Evolutionary conservation across 2,797 vertebrate species (phyloP), one percentile per base, ranked within the genome.

Genomic region (Carduelis carduelis): DNA sequence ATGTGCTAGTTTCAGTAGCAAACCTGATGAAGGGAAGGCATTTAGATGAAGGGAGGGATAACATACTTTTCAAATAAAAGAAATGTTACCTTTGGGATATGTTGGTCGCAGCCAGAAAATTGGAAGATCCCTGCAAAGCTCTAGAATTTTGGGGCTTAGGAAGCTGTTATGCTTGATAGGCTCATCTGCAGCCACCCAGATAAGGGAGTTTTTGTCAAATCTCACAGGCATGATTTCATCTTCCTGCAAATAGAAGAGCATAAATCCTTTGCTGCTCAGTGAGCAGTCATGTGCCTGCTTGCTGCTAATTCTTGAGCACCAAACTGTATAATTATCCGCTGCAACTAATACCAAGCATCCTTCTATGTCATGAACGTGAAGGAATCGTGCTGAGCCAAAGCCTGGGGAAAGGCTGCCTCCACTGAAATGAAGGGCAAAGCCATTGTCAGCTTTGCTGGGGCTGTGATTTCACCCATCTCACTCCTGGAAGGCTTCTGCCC

Each of bases 21-120:
- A n/a, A 60, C 61, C 22, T 61, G 55, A 32, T 68, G 28, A 22
- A 55, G 24, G 53, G 44, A 88, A 71, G 63, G 50, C n/a, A 17
- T 75, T 86, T 57, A 83, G 83, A 71, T 47, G 50, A 71, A 81
- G 61, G 28, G 32, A 92, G n/a, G 43, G 50, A 78, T 57, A 84
- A 71, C 27, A n/a, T 43, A 43, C 46, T 87, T 80, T 53, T 47
- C 44, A 71, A 87, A 71, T 39, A 44, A 34, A 79, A 91, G 46
- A 91, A 91, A 52, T 6, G 11, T 88, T 98, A 99, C 99, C 99
- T 99, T 99, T 98, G 52, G 98, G 97, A 87, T 98, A 97, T 8
- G 98, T 97, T 30, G 98, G 98, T 89, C 98, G 98, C 92, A 99
- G 98, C 99, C 99, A 99, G 98, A 98, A 99, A 97, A 99, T 98